These are phyloP conservation scores for Polydesmus complanatus DNA, from an alignment of 2,888 invertebrate genomes.

Conservation along the genomic window DNA sequence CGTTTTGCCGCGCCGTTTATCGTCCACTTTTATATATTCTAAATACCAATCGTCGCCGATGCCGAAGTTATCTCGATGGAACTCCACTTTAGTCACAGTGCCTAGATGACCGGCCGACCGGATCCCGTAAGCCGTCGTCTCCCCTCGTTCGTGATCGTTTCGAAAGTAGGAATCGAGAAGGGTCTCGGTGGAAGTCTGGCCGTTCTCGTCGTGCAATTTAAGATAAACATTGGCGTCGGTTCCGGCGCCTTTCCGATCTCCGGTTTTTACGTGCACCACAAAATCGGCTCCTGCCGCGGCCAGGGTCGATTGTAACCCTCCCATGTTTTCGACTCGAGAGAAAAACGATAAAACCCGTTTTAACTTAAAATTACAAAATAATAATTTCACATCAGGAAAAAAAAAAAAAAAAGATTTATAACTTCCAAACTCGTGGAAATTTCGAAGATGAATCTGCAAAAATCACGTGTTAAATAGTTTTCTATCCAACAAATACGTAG, in stretches of 20 bases:
- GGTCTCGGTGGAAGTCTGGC: constrained; percentile 26
- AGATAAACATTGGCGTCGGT: constrained; percentile 34
- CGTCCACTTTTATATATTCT: constrained; percentile 24
- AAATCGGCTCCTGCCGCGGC: neutral
- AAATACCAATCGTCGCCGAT: constrained; percentile 32
- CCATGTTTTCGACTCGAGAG: neutral
- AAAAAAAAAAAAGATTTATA: no score
- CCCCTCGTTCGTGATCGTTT: constrained; percentile 30
- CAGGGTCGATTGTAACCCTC: neutral
- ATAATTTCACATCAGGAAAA: no score
- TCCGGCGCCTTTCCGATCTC: constrained; percentile 32
- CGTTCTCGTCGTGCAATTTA: constrained; percentile 29
- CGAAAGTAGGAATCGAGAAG: constrained; percentile 29
- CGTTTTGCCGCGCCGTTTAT: constrained; percentile 17
- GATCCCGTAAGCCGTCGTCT: constrained; percentile 28
- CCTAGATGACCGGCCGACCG: constrained; percentile 16
- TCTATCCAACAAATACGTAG: no score
- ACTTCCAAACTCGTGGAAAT: no score
- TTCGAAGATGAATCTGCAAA: no score
- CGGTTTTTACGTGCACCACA: constrained; percentile 33
- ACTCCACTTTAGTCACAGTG: constrained; percentile 26
- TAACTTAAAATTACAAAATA: no score
- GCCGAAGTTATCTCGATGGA: constrained; percentile 32
- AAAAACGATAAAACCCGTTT: no score
- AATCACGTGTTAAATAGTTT: no score